A percentile compares a stretch with the other conserved stretches of the same genome.
phyloP scores from a whole-genome alignment of 30 jellyfish, hydroid and myxozoan species.

The Catostylus mosaicus region DNA sequence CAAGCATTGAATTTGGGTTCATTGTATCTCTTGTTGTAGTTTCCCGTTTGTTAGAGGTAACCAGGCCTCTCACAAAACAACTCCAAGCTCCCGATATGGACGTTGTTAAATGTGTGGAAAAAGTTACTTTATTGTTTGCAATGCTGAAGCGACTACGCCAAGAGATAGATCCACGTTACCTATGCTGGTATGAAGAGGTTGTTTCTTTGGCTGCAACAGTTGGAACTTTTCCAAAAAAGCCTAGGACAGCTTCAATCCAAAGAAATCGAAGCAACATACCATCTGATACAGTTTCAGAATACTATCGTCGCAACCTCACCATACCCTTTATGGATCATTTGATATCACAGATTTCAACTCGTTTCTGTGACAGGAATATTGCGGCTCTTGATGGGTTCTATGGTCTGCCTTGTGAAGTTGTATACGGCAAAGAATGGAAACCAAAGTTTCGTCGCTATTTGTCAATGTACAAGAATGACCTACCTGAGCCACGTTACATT shows the following conservation, averaged over 20 bases:
- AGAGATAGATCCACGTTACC: conserved; percentile 6
- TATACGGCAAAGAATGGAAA: conserved; percentile 8
- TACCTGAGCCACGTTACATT: conserved; percentile 52
- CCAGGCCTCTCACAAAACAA: conserved; percentile 56
- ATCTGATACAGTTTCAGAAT: conserved; percentile 29
- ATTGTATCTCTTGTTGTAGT: conserved; percentile 43
- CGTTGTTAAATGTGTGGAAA: conserved; percentile 22
- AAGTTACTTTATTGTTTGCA: conserved; percentile 9
- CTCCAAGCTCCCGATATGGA: conserved; percentile 46
- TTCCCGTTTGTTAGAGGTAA: conserved; percentile 10
- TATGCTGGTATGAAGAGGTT: conserved; percentile 47
- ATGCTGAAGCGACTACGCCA: conserved; percentile 16
- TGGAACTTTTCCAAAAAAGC: conserved; percentile 39
- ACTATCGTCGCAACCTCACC: conserved; percentile 28
- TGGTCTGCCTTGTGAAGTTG: conserved; percentile 24
- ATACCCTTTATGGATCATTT: conserved; percentile 54
- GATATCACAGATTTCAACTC: conserved; percentile 1
- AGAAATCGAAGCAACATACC: conserved; percentile 38
- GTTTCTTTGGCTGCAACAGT: conserved; percentile 23
- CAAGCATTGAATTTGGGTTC: conserved; percentile 21
- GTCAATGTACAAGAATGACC: conserved; percentile 26
- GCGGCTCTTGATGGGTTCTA: conserved; percentile 27
- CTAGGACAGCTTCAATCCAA: conserved; percentile 52
- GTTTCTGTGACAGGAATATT: conserved; percentile 37
- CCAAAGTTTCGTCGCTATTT: conserved; percentile 12